Percentiles rank a stretch among this genome's conserved stretches.
Evolutionary conservation across 2,113 vertebrate genomes (phyloP).

Genomic region (Cairina moschata): DNA sequence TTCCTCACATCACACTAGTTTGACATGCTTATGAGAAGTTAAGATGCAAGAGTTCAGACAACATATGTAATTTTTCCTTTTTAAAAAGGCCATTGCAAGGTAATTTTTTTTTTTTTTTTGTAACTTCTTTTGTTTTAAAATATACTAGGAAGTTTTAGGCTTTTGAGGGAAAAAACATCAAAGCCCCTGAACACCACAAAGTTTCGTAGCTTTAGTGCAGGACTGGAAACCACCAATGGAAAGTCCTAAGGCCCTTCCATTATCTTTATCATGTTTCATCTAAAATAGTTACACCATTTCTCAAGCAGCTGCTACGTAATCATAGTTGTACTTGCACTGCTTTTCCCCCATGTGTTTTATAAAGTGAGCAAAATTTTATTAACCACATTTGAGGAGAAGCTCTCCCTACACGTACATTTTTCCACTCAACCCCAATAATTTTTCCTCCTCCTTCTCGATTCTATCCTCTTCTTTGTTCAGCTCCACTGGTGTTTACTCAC

Average conservation of each 20-base stretch:
- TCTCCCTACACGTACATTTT: background rate
- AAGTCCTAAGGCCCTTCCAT: background rate
- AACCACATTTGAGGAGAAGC: background rate
- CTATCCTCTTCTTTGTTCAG: background rate
- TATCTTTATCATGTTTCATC: background rate
- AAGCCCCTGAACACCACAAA: background rate
- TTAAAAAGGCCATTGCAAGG: background rate
- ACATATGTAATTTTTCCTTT: background rate
- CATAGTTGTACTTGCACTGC: background rate
- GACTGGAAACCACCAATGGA: background rate
- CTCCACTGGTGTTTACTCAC: background rate
- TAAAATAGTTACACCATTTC: background rate
- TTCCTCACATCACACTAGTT: background rate
- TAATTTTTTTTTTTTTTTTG: background rate
- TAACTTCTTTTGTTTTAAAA: background rate
- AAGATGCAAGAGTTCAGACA: background rate
- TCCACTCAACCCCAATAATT: background rate
- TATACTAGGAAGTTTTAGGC: background rate
- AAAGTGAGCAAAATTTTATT: background rate
- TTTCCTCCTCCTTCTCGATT: background rate
- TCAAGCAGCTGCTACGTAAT: background rate
- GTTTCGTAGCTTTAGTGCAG: background rate
- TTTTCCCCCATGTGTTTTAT: background rate
- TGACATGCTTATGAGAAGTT: background rate
- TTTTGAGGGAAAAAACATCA: background rate